phyloP scores from a whole-genome alignment of 2,113 vertebrate species.

The Calidris pugnax region DNA sequence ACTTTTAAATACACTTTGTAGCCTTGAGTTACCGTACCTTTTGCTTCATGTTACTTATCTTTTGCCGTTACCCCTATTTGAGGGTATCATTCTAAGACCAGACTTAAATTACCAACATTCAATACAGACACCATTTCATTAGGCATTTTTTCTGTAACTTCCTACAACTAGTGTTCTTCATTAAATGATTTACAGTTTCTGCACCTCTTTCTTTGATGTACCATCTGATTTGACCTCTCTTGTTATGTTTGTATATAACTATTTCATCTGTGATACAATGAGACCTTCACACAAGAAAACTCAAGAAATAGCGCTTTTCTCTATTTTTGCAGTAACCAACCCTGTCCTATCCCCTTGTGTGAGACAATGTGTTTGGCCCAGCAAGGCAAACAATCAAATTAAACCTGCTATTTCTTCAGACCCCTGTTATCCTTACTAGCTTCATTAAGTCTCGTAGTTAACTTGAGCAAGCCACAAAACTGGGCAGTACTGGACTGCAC shows the following conservation, averaged over 20 bases:
- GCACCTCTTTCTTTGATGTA: neutral
- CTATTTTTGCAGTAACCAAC: neutral
- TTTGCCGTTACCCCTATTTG: neutral
- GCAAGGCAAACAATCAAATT: neutral
- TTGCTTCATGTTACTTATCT: neutral
- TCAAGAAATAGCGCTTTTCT: neutral
- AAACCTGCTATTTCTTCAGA: neutral
- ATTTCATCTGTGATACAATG: neutral
- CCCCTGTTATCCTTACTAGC: neutral
- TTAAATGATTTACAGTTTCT: neutral
- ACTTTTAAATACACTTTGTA: neutral
- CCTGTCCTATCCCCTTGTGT: neutral
- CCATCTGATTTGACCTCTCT: neutral
- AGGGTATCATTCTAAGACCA: neutral
- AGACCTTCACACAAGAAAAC: neutral
- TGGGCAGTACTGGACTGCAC: neutral
- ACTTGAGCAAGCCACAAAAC: neutral
- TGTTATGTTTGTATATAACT: rapidly evolving
- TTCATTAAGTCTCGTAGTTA: neutral
- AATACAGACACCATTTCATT: neutral
- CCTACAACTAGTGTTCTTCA: neutral
- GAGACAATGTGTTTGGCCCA: neutral
- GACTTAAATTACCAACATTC: neutral
- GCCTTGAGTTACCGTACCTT: neutral
- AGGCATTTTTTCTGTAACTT: rapidly evolving